Percentiles rank a stretch among this genome's conserved stretches.
Evolutionary conservation across 1,140 invertebrate genomes (phyloP).

Genomic region (Radopholus similis): DNA sequence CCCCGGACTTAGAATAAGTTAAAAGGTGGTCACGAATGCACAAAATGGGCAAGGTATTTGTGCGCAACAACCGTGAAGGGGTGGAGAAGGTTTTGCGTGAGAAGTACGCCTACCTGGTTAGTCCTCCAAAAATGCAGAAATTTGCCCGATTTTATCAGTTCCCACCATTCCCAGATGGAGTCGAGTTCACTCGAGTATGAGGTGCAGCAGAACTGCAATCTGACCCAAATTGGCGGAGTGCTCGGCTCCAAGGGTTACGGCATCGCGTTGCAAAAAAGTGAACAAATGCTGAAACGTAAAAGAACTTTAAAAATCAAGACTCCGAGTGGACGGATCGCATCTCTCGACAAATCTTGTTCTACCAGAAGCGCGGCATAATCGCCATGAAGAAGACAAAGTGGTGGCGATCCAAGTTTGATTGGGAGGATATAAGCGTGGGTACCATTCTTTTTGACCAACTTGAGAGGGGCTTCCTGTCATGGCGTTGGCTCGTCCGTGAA

Average conservation of each 20-base stretch:
- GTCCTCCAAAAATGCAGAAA: neutral
- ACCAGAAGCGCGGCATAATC: slow-evolving; percentile 58
- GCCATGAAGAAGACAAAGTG: slow-evolving; percentile 60
- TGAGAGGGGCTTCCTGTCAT: slow-evolving; percentile 53
- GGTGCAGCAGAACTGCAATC: slow-evolving; percentile 89
- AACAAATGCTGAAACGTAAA: neutral
- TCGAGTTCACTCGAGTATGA: slow-evolving; percentile 87
- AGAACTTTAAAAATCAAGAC: slow-evolving; percentile 31
- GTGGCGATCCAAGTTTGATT: slow-evolving; percentile 56
- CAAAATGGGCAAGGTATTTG: slow-evolving; percentile 76
- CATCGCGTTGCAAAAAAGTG: slow-evolving; percentile 62
- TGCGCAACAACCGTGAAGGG: slow-evolving; percentile 81
- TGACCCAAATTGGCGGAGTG: slow-evolving; percentile 93
- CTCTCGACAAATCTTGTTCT: slow-evolving; percentile 55
- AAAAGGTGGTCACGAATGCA: slow-evolving; percentile 96
- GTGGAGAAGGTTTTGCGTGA: slow-evolving; percentile 77
- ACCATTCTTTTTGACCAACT: slow-evolving; percentile 17
- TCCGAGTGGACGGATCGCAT: slow-evolving; percentile 59
- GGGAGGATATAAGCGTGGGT: neutral
- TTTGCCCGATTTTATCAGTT: neutral
- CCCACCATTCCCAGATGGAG: slow-evolving; percentile 11
- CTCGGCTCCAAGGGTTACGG: slow-evolving; percentile 81
- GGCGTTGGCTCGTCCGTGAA: slow-evolving; percentile 58
- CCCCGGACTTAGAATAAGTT: no score
- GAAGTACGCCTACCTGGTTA: slow-evolving; percentile 86